Evolutionary conservation across 2,888 invertebrate genomes (phyloP), one percentile per base, ranked within the genome.

Genomic region (Protodeltote pygarga): DNA sequence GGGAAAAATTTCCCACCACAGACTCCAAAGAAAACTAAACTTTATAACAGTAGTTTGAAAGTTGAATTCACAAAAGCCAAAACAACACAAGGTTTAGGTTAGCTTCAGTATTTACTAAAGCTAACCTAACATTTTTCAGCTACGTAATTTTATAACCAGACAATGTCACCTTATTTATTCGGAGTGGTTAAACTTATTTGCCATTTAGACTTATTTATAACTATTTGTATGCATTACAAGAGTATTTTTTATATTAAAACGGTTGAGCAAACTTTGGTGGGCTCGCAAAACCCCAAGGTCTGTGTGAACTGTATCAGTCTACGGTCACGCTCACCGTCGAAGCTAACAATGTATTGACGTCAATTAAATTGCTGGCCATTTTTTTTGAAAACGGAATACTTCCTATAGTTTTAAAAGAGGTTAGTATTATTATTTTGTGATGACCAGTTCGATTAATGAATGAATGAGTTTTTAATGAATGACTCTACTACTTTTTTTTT

Each of bases 241-340:
- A 19, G 25, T 23, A 33, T 58, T 67, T 40, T 58, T 65, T 65
- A 34, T 32, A 25, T 5, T 10, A 24, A 45, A 58, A 53, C 33
- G 39, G 69, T 65, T 62, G 67, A 63, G 59, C 52, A 66, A 51
- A 62, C 59, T 58, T 53, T 55, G 13, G 46, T 45, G 48, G 47
- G 37, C 14, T 25, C 75, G 85, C 81, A 74, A 84, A 90, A 88
- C 84, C 85, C 87, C 90, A 92, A 91, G 91, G 91, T 79, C 83
- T 77, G 49, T 53, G 71, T 69, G 53, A 87, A 83, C 71, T 79
- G 79, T 84, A 84, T 70, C 71, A 73, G 71, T 65, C 71, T 74
- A 48, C 35, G 71, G 78, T 82, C 84, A 85, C 82, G 54, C 58
- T 63, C 23, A 14, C 41, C 38, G 32, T 63, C n/a, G 9, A n/a